These are phyloP conservation scores for Zaprionus lineosus DNA, from an alignment of 2,888 invertebrate genomes.

Conservation along the genomic window DNA sequence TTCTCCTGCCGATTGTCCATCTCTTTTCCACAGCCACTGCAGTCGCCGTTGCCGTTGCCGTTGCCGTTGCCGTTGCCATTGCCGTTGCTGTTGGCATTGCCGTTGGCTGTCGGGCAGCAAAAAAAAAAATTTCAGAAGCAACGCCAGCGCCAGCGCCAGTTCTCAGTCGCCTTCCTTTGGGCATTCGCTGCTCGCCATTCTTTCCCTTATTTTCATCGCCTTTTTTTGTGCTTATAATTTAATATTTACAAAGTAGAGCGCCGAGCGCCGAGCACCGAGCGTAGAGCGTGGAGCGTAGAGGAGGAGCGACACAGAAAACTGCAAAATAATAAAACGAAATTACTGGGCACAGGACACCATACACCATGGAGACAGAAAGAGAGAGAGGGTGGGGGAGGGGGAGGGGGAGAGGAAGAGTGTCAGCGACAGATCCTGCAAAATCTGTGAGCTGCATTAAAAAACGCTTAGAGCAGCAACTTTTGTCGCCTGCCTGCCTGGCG, in stretches of 20 bases:
- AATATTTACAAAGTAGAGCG: constrained; percentile 76
- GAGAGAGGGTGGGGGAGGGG: not conserved
- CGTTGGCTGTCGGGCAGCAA: constrained; percentile 33
- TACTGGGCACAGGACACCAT: constrained; percentile 58
- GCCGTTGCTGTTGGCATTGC: constrained; percentile 19
- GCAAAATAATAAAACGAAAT: constrained; percentile 79
- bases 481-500: constrained; percentile 71
- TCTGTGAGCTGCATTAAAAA: constrained; percentile 76
- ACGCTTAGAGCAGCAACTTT: constrained; percentile 77
- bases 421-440: constrained; percentile 35
- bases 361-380: constrained; percentile 1
- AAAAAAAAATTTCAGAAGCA: not conserved
- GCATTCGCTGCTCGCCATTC: constrained; percentile 20
- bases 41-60: constrained; percentile 20
- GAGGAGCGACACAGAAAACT: constrained; percentile 56
- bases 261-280: constrained; percentile 28
- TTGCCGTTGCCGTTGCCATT: constrained; percentile 23
- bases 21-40: constrained; percentile 1
- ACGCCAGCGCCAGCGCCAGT: not conserved
- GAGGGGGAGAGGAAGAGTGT: not conserved
- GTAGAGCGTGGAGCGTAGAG: too few relatives aligned
- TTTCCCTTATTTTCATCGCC: constrained; percentile 13
- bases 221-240: constrained; percentile 64
- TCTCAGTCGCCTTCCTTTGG: constrained; percentile 41
- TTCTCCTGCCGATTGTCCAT: not conserved